Base-by-base conservation (phyloP, 1,140 invertebrate genomes). In the Pseudachorutes palmiensis region DNA sequence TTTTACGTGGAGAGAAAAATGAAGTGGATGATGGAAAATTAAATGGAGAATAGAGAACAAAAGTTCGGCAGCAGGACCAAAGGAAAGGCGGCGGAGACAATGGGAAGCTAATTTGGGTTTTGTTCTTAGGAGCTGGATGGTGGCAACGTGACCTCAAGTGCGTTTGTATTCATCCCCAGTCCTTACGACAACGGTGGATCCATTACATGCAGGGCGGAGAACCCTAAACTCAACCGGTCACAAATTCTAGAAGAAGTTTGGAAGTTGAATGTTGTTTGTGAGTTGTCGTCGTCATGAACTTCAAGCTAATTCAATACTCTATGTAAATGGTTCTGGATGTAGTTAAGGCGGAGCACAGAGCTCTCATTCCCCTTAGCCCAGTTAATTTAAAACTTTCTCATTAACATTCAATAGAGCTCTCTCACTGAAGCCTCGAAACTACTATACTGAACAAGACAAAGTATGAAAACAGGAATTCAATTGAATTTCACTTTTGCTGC, bases 251-350 rank as follows among this genome's bases (percentile, higher is more conserved):
- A 93, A 77, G 87, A 89, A 67, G 85, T 87, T 60, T 91, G 89
- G 87, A 88, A 86, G 76, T 86, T 94, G 73, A 86, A 88, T 79
- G 89, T 92, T 73, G 89, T 92, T 66, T 92, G 91, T 92, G 81
- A 91, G 90, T 89, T 41, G 22, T 28, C 19, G n/a, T 45, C 19
- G 36, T 55, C 51, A 26, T 55, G 51, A 55, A 5, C n/a, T 22
- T 55, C 5, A 3, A 5, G 12, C 24, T 55, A 55, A 55, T 55
- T 14, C 19, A 41, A 26, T 26, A 14, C 5, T 55, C 51, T 55
- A 55, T 55, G 51, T 55, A 55, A 55, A 55, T 55, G 51, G 12
- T 55, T 5, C 14, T 19, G 9, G 19, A 19, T 12, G 9, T 12
- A 45, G 9, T 12, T 19, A 19, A 45, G 19, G 19, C 19, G 36